A percentile compares a stretch with the other conserved stretches of the same genome.
Conservation (phyloP, 2,797 vertebrate species). For the Myotis findleyi region DNA sequence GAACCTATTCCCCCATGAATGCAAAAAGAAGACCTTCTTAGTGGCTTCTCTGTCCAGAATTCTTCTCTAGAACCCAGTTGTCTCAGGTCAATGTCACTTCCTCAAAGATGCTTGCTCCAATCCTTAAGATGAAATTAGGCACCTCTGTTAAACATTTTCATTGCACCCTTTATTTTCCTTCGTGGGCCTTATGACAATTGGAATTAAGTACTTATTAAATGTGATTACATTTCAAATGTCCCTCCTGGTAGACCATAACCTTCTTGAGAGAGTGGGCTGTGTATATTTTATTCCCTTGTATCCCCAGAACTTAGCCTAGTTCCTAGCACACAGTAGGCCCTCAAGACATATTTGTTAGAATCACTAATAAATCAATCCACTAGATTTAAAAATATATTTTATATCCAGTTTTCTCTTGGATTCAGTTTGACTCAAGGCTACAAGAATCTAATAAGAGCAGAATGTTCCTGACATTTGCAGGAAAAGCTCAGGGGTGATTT, state of each 20-base stretch:
- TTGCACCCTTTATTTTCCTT: not conserved
- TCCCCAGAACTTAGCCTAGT: not conserved
- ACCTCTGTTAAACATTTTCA: not conserved
- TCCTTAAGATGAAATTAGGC: not conserved
- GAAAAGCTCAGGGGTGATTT: not conserved
- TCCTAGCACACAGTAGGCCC: not conserved
- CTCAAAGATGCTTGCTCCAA: not conserved
- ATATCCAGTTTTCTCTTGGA: not conserved
- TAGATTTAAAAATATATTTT: not conserved
- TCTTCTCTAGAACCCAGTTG: not conserved
- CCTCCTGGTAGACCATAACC: not conserved
- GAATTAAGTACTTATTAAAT: not conserved
- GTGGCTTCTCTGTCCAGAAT: not conserved
- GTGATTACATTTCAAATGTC: constrained; percentile 10
- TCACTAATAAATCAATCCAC: not conserved
- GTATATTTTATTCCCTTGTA: not conserved
- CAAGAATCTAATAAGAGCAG: not conserved
- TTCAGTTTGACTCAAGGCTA: not conserved
- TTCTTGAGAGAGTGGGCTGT: not conserved
- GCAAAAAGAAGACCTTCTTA: not conserved
- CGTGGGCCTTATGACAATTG: not conserved
- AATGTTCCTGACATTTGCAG: not conserved
- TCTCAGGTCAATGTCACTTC: not conserved
- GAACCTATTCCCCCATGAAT: not conserved
- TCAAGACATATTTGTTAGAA: not conserved